A percentile compares a stretch with the other conserved stretches of the same genome.
Conservation (phyloP, 2,797 vertebrate species). For the Pyrrhura leucotis region DNA sequence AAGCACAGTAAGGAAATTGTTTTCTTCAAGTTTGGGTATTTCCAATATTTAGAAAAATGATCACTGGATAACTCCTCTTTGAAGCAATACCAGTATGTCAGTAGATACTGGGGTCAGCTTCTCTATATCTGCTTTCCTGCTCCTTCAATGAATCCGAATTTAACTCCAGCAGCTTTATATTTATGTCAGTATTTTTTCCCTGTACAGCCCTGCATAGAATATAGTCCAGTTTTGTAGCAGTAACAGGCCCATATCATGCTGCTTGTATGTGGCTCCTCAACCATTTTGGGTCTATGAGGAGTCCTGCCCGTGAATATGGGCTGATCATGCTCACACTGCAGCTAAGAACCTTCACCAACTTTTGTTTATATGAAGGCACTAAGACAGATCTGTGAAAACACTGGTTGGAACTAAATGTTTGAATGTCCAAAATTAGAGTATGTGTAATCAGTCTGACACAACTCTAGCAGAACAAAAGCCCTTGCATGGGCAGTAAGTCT, state of each 20-base stretch:
- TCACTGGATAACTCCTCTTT: not conserved
- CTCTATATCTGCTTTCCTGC: not conserved
- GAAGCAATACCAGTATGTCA: not conserved
- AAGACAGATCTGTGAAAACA: not conserved
- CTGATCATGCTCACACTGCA: no score
- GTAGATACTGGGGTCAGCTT: not conserved
- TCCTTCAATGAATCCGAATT: not conserved
- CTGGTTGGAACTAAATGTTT: not conserved
- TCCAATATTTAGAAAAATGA: not conserved
- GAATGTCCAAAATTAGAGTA: not conserved
- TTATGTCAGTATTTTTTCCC: not conserved
- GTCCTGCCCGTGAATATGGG: not conserved
- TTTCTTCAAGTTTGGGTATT: not conserved
- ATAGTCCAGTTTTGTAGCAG: not conserved
- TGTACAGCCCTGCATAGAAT: not conserved
- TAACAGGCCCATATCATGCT: rapidly evolving
- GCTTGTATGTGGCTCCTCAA: not conserved
- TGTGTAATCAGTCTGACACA: not conserved
- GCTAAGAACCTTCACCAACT: not conserved
- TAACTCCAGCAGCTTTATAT: not conserved
- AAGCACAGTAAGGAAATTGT: not conserved
- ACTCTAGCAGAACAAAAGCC: not conserved
- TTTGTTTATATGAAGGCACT: not conserved
- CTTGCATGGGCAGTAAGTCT: not conserved
- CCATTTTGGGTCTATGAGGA: not conserved